phyloP scores from a whole-genome alignment of 2,797 vertebrate species.

The Siniperca obscura region DNA sequence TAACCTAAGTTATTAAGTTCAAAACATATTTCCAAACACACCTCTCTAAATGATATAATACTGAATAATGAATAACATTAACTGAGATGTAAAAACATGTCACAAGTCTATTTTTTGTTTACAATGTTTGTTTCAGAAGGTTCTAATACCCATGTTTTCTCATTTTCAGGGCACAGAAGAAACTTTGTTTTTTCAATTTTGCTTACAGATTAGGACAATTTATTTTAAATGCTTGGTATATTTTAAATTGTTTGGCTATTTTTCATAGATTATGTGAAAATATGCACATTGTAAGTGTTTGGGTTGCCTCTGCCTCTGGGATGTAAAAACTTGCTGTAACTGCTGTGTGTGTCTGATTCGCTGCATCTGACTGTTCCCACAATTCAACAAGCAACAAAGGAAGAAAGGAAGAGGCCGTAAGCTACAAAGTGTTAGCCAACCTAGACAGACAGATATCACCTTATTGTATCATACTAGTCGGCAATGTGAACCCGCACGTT shows the following conservation, averaged over 20 bases:
- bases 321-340: slow-evolving; percentile 45
- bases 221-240: not conserved
- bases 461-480: slow-evolving; percentile 41
- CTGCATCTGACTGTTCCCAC: slow-evolving; percentile 78
- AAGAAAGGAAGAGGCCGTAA: slow-evolving; percentile 82
- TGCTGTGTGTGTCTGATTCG: slow-evolving; percentile 62
- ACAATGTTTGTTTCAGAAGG: no score
- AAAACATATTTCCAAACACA: not conserved
- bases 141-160: not conserved
- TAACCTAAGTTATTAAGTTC: not conserved
- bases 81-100: not conserved
- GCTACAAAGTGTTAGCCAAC: slow-evolving; percentile 77
- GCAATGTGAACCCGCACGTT: not conserved
- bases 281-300: not conserved
- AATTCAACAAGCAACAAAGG: slow-evolving; percentile 90
- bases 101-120: not conserved
- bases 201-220: accelerated
- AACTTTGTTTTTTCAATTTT: not conserved
- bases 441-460: slow-evolving; percentile 57
- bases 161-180: not conserved
- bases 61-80: not conserved
- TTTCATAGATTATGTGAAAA: not conserved
- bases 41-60: not conserved
- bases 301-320: slow-evolving; percentile 18
- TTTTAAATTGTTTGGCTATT: not conserved